Evolutionary conservation across 2,888 invertebrate species (phyloP), one percentile per base, ranked within the genome.

Genomic region (Agriopis aurantiaria): DNA sequence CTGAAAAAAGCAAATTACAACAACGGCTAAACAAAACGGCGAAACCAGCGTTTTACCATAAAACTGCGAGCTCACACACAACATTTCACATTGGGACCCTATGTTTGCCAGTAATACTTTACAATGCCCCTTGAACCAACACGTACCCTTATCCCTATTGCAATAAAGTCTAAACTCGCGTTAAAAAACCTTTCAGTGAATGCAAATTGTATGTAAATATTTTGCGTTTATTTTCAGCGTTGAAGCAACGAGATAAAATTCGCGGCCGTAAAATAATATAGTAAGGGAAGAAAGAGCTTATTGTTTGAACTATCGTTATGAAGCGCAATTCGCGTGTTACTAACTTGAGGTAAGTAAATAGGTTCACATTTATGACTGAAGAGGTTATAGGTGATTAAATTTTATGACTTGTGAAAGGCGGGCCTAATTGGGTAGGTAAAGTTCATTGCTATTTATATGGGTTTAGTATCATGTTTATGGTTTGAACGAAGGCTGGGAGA

Each of bases 211-310:
- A 83, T 84, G 85, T 83, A 84, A 83, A 88, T 85, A 85, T 84
- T 85, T 86, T 85, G 85, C 81, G 86, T 87, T 86, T 86, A 86
- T 88, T 87, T 85, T 83, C 87, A 86, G 84, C 83, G 81, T 85
- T 85, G 87, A 84, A 83, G 83, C 82, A 86, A 85, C 84, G 83
- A 89, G 87, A 90, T 90, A 88, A 89, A 88, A 89, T 88, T 89
- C 85, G 84, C 84, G 82, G 83, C 80, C 84, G 81, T 90, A 88
- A 90, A 90, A 87, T 87, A 87, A 85, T 85, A 84, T 83, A 81
- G 80, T 80, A 78, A 77, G 78, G 80, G 82, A 85, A 83, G 84
- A 85, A 85, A 82, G 84, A 86, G 84, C 83, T 86, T 85, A 88
- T 86, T 86, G 85, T 85, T 82, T 80, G 82, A 84, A 85, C 86